These are phyloP conservation scores for Homarus gammarus DNA, from an alignment of 2,888 invertebrate genomes.

Conservation along the genomic window DNA sequence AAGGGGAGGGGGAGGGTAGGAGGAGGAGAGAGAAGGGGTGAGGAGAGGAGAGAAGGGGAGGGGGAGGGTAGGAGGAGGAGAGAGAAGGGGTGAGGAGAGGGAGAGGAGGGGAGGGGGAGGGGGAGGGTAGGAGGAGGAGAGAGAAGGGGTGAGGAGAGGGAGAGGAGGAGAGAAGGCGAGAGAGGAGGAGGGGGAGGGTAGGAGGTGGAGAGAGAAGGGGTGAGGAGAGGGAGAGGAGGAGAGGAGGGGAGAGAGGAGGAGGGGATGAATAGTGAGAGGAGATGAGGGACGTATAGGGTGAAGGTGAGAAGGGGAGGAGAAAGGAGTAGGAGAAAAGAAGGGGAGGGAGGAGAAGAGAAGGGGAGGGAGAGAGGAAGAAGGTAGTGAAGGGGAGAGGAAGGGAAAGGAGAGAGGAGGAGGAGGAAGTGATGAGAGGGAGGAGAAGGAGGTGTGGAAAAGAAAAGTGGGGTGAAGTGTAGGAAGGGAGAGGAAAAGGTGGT, in stretches of 20 bases:
- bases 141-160: too few relatives aligned
- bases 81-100: background rate
- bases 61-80: background rate
- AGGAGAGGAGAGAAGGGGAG: background rate
- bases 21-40: background rate
- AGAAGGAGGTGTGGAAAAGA: too few relatives aligned
- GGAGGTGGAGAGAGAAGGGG: background rate
- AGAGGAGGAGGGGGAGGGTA: background rate
- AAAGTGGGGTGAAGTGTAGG: too few relatives aligned
- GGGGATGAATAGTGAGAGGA: background rate
- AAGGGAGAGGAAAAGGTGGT: too few relatives aligned
- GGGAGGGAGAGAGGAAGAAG: background rate
- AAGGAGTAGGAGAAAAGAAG: background rate
- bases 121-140: too few relatives aligned
- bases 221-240: background rate
- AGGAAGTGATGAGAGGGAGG: too few relatives aligned
- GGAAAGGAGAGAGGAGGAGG: background rate
- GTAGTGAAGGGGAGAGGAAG: background rate
- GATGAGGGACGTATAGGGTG: background rate
- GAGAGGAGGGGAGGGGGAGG: background rate
- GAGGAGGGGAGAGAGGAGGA: background rate
- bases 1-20: background rate
- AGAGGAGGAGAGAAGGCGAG: background rate
- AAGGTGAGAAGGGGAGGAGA: background rate
- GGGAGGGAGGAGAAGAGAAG: background rate